Evolutionary conservation across 1,140 invertebrate genomes (phyloP).

Genomic region (Caenorhabditis remanei): DNA sequence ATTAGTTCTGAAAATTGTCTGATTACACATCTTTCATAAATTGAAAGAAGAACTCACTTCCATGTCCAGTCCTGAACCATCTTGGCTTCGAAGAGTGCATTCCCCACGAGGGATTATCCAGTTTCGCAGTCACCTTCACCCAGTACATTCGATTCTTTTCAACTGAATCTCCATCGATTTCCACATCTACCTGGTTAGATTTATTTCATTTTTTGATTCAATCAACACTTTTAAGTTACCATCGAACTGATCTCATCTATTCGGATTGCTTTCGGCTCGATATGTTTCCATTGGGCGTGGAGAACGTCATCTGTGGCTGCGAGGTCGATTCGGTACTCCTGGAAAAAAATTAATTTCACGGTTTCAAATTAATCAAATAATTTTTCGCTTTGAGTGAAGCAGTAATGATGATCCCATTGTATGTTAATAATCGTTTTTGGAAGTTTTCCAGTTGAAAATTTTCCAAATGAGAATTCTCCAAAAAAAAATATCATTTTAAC

Average conservation of each 20-base stretch:
- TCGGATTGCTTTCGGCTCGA: constrained; percentile 26
- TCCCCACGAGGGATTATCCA: constrained; percentile 35
- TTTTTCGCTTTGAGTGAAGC: no score
- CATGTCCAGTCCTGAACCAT: constrained; percentile 51
- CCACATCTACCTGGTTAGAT: constrained; percentile 48
- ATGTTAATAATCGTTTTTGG: no score
- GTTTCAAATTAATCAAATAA: no score
- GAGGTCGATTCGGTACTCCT: constrained; percentile 37
- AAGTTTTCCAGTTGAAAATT: no score
- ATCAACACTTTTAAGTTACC: background rate
- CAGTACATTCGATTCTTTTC: constrained; percentile 50
- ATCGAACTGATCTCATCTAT: constrained; percentile 46
- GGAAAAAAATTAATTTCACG: background rate
- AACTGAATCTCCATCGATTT: constrained; percentile 47
- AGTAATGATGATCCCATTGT: no score
- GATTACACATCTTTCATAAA: background rate
- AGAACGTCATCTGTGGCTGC: constrained; percentile 50
- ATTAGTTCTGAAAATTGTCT: constrained; percentile 25
- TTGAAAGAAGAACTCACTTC: constrained; percentile 2
- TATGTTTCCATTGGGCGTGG: constrained; percentile 28
- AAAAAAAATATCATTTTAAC: no score
- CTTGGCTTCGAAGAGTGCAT: constrained; percentile 43
- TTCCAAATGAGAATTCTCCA: no score
- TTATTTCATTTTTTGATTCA: background rate
- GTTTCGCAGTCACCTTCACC: constrained; percentile 44